These are phyloP conservation scores for Calliopsis andreniformis DNA, from an alignment of 1,140 invertebrate genomes.

Conservation along the genomic window DNA sequence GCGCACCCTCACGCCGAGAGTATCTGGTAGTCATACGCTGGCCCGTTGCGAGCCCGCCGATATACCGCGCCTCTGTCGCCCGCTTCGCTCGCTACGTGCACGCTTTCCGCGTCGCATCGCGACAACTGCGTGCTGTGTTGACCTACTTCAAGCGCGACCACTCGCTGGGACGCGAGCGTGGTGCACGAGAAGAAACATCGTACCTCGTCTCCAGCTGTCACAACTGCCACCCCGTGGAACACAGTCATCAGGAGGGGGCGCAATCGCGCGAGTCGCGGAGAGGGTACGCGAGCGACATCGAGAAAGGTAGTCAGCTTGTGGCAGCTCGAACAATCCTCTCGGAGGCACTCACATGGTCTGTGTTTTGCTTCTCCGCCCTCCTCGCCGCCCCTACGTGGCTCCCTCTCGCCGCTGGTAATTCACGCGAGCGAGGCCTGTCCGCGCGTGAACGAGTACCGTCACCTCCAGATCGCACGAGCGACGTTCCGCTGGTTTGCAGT, in stretches of 20 bases:
- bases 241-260: too few species aligned
- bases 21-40: conserved; percentile 80
- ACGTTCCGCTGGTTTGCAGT: too few species aligned
- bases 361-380: conserved; percentile 57
- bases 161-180: background rate
- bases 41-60: conserved; percentile 74
- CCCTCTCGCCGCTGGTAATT: conserved; percentile 41
- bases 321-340: background rate
- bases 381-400: conserved; percentile 51
- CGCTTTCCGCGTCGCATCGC: conserved; percentile 29
- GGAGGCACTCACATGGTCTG: conserved; percentile 52
- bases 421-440: conserved; percentile 23
- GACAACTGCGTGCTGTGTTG: conserved; percentile 19
- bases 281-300: background rate
- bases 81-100: conserved; percentile 24
- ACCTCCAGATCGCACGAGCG: background rate
- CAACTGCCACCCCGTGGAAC: too few species aligned
- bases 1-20: conserved; percentile 77
- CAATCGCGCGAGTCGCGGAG: too few species aligned
- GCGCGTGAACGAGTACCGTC: conserved; percentile 13
- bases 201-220: too few species aligned
- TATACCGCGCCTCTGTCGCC: conserved; percentile 55
- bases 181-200: background rate
- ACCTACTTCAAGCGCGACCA: conserved; percentile 21
- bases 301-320: background rate